Conservation (phyloP, 2,888 invertebrate genomes). For the Podotricha telesiphe region DNA sequence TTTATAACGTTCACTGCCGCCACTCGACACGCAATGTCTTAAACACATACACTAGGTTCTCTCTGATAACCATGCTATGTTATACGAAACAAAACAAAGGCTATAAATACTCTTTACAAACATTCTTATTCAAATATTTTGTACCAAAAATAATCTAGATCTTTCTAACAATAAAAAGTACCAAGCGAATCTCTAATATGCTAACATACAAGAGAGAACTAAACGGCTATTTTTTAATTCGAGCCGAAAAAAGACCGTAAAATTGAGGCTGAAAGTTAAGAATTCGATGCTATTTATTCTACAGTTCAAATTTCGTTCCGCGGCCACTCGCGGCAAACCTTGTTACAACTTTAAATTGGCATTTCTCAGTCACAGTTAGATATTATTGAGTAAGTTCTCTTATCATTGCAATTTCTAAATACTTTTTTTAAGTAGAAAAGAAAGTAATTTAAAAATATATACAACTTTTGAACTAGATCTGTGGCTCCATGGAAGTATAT, state of each 20-base stretch:
- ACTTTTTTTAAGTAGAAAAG: constrained; percentile 18
- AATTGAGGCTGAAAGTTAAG: constrained; percentile 77
- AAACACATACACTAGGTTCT: no score
- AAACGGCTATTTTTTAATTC: constrained; percentile 4
- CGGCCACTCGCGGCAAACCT: constrained; percentile 80
- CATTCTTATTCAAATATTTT: no score
- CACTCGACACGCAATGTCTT: no score
- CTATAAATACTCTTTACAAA: no score
- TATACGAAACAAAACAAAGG: no score
- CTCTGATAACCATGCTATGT: no score
- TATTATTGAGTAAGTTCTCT: constrained; percentile 30
- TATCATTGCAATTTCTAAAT: constrained; percentile 16
- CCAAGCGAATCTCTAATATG: no score
- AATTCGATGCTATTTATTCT: constrained; percentile 55
- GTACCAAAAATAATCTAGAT: no score
- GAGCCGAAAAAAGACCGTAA: constrained; percentile 50
- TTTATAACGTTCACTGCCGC: no score
- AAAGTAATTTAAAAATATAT: constrained; percentile 28
- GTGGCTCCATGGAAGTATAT: not conserved
- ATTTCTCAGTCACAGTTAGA: constrained; percentile 78
- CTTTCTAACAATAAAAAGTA: no score
- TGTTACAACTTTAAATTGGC: constrained; percentile 83
- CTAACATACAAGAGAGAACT: not conserved
- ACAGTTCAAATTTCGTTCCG: constrained; percentile 77
- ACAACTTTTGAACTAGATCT: constrained; percentile 12